Percentiles rank a stretch among this genome's conserved stretches.
Conservation (phyloP, 1,140 invertebrate species). For the Gryon sp. region DNA sequence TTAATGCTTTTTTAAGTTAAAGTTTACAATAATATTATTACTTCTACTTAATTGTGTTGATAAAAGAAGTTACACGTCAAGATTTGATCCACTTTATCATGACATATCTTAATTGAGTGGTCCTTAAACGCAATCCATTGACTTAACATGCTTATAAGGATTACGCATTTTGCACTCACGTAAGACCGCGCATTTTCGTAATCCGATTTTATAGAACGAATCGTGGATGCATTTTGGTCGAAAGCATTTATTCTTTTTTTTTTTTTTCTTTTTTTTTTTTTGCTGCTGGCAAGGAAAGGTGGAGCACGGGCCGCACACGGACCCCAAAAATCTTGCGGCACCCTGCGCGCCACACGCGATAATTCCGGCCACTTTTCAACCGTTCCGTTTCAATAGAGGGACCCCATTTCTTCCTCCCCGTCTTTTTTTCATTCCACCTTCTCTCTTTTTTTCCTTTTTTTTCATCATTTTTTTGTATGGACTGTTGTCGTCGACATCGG, state of each 20-base stretch:
- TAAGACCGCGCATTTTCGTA: conserved; percentile 35
- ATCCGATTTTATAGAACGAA: conserved; percentile 66
- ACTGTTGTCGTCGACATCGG: conserved; percentile 14
- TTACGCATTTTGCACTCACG: conserved; percentile 28
- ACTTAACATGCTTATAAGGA: conserved; percentile 53
- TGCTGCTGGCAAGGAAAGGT: conserved; percentile 56
- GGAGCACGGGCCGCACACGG: conserved; percentile 30
- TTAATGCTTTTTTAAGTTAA: no score
- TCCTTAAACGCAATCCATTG: conserved; percentile 33
- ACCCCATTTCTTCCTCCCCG: conserved; percentile 51
- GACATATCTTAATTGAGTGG: conserved; percentile 32
- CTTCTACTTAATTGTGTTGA: no score
- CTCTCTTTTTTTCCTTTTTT: conserved; percentile 24
- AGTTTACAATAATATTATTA: no score
- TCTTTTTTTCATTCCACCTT: conserved; percentile 55
- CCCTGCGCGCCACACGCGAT: conserved; percentile 70
- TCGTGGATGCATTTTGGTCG: no score
- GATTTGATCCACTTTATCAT: no score
- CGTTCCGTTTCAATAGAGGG: conserved; percentile 57
- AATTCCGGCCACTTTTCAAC: conserved; percentile 76
- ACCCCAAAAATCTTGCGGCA: conserved; percentile 47
- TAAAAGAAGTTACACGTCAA: no score
- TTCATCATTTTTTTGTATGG: no score
- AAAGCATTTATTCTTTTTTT: no score
- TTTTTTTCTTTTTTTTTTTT: no score